Evolutionary conservation across 2,797 vertebrate species (phyloP), one percentile per base, ranked within the genome.

Genomic region (Lutjanus campechanus): DNA sequence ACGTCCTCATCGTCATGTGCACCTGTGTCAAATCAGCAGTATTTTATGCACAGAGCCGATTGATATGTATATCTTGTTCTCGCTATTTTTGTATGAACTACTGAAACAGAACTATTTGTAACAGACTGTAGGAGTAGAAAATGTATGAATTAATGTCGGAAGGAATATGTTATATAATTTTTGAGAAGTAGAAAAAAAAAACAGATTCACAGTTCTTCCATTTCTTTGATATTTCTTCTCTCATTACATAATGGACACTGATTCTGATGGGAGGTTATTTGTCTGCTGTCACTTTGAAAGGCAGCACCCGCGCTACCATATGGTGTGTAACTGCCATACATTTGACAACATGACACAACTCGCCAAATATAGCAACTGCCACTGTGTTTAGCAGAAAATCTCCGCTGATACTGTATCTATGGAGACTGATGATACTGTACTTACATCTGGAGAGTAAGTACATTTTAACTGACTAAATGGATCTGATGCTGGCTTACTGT

Each of bases 41-140:
- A 91, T 95, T 96, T 96, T 94, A 95, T 95, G 95, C 94, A 95
- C 93, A 91, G 84, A 90, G 77, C 80, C 82, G 64, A 86, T 78
- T 81, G 68, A 91, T 88, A 91, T 69, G 79, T 88, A 81, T 91
- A 91, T 92, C 92, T 92, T 93, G 91, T 93, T 94, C 93, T 73
- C 92, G 92, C 94, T 97, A 96, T 95, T 96, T 98, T 97, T 97
- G 91, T 96, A 96, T 94, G 73, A 89, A 88, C 85, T 91, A 80
- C 85, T 82, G 83, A 79, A 79, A 86, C 78, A 69, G 8, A 81
- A 64, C 36, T 51, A 83, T 85, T 90, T 90, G 83, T 88, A 78
- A 85, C 55, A 66, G 25, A 86, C 64, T 56, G 67, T 65, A 47
- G 22, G 71, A 10, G 64, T 71, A 72, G 56, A 82, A 66, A 36